phyloP scores from a whole-genome alignment of 2,888 invertebrate genomes.

The Aelia acuminata region DNA sequence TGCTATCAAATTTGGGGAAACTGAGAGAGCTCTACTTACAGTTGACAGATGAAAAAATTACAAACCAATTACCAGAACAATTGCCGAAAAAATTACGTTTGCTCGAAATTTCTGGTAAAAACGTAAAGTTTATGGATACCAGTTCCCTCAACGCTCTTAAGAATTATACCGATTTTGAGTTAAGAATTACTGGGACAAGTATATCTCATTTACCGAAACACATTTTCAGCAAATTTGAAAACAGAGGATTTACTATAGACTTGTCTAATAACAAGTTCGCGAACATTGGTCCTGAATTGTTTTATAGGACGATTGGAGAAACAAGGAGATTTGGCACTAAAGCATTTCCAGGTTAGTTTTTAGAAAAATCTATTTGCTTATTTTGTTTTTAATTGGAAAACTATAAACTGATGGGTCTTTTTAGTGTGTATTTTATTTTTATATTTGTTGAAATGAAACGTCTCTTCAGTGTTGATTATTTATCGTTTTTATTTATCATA shows the following conservation, averaged over 20 bases:
- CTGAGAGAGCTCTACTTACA: constrained; percentile 83
- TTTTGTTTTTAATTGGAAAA: no score
- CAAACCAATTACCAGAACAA: constrained; percentile 82
- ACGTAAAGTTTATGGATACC: constrained; percentile 72
- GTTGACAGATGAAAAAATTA: constrained; percentile 80
- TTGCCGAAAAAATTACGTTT: constrained; percentile 83
- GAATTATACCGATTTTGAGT: constrained; percentile 33
- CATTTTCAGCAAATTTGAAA: constrained; percentile 60
- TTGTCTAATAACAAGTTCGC: constrained; percentile 85
- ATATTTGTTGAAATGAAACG: no score
- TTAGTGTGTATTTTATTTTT: no score
- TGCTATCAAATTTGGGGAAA: constrained; percentile 80
- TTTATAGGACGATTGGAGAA: constrained; percentile 75
- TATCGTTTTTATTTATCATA: no score
- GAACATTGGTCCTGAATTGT: constrained; percentile 84
- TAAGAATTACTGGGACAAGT: constrained; percentile 61
- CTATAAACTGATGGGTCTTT: no score
- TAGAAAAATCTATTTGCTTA: no score
- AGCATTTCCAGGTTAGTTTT: constrained; percentile 60
- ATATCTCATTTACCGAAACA: constrained; percentile 61
- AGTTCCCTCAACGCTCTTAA: constrained; percentile 57
- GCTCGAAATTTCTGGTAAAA: constrained; percentile 84
- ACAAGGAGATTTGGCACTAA: constrained; percentile 59
- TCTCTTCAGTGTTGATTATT: no score
- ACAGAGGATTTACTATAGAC: constrained; percentile 78